A percentile compares a stretch with the other conserved stretches of the same genome.
Evolutionary conservation across 2,888 invertebrate genomes (phyloP).

Genomic region (Entomobrya proxima): DNA sequence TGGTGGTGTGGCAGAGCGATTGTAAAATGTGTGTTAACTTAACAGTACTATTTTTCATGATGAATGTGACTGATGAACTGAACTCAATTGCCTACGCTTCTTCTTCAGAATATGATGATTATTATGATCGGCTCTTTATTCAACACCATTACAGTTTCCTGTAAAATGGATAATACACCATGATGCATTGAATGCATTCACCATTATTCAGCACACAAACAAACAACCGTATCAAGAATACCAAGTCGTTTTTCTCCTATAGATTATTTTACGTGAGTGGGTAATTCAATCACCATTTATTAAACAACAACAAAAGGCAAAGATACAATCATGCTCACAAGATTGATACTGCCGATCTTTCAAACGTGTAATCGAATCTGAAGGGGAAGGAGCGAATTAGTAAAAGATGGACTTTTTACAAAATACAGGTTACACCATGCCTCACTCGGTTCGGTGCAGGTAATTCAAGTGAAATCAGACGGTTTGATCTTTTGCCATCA

Average conservation of each 20-base stretch:
- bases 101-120: slow-evolving; percentile 1
- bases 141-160: not conserved
- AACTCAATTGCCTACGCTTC: slow-evolving; percentile 40
- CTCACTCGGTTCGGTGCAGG: not conserved
- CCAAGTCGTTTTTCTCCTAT: slow-evolving; percentile 14
- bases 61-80: slow-evolving; percentile 30
- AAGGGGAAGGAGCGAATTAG: slow-evolving; percentile 30
- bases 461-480: slow-evolving; percentile 34
- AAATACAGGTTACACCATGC: slow-evolving; percentile 14
- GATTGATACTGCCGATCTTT: not conserved
- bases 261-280: slow-evolving; percentile 36
- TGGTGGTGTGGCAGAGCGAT: not conserved
- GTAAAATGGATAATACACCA: not conserved
- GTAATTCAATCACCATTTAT: slow-evolving; percentile 43
- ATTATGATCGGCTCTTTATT: slow-evolving; percentile 8
- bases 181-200: not conserved
- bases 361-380: slow-evolving; percentile 26
- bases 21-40: slow-evolving; percentile 33
- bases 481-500: slow-evolving; percentile 14
- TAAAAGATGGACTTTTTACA: not conserved
- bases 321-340: not conserved
- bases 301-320: not conserved
- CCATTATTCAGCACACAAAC: not conserved
- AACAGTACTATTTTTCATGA: slow-evolving; percentile 32
- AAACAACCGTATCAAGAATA: not conserved